These are phyloP conservation scores for Vandiemenella viatica DNA, from an alignment of 2,888 invertebrate species.

Conservation along the genomic window DNA sequence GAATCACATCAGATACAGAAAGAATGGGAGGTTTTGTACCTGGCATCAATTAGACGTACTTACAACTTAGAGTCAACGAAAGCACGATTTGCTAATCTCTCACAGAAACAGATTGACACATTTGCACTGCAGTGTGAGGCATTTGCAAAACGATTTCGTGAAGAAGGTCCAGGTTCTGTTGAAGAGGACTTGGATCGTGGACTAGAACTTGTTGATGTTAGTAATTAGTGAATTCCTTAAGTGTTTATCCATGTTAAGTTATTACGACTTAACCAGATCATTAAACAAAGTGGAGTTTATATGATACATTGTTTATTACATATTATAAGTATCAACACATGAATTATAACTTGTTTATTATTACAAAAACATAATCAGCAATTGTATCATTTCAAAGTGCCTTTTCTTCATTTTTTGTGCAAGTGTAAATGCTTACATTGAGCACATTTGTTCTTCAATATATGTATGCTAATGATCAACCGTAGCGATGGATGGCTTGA, in stretches of 20 bases:
- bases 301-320: background rate
- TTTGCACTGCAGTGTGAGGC: slow-evolving; percentile 43
- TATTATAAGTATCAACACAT: no score
- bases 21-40: slow-evolving; percentile 53
- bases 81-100: slow-evolving; percentile 69
- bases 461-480: no score
- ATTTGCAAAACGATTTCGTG: slow-evolving; percentile 58
- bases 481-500: no score
- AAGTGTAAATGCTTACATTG: no score
- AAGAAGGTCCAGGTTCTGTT: slow-evolving; percentile 65
- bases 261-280: background rate
- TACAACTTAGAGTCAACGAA: slow-evolving; percentile 65
- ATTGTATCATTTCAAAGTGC: no score
- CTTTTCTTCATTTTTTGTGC: no score
- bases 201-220: slow-evolving; percentile 45
- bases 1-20: slow-evolving; percentile 44
- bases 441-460: no score
- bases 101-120: slow-evolving; percentile 53
- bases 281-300: background rate
- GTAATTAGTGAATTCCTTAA: no score
- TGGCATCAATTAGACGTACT: slow-evolving; percentile 50
- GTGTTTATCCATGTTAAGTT: no score
- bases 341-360: no score
- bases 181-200: slow-evolving; percentile 64
- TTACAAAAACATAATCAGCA: no score